Base-by-base conservation (phyloP, 1,140 invertebrate genomes). In the Solen grandis region DNA sequence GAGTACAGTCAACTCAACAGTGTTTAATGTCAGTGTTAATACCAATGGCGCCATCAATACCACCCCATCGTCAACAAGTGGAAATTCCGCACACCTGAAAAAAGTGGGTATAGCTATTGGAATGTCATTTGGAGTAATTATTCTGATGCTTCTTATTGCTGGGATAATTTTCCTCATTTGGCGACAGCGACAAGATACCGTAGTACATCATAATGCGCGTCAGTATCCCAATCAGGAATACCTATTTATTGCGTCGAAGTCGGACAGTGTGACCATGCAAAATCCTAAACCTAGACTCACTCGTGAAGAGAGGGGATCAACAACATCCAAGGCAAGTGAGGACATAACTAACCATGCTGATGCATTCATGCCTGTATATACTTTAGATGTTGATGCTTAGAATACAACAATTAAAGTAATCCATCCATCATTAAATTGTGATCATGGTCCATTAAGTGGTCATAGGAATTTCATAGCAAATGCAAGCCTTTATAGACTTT, bases 341-440 rank as follows among this genome's bases (percentile, higher is more conserved):
- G 84, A 85, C 36, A 85, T 78, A n/a, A 83, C 85, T 57, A 81
- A 81, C 31, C 60, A 86, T 10, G 35, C 46, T 2, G 85, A 77
- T 14, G 50, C 29, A 0, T 38, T 22, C 4, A 85, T 83, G 75
- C 82, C 82, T 65, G 75, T 85, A 1, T 85, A 79, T 41, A 75
- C 54, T 14, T 75, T 74, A 38, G 84, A 82, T 59, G 75, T 79
- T 14, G 79, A 82, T 19, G 38, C 25, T 2, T 57, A 70, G 77
- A 0, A 36, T 46, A 46, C 41, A n/a, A n/a, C n/a, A n/a, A n/a
- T n/a, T n/a, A n/a, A n/a, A n/a, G n/a, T n/a, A n/a, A n/a, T n/a
- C n/a, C n/a, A n/a, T n/a, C n/a, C n/a, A n/a, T n/a, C n/a, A n/a
- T n/a, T n/a, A n/a, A n/a, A n/a, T n/a, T n/a, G n/a, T n/a, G n/a